Percentiles rank a stretch among this genome's conserved stretches.
These are phyloP conservation scores for Zele albiditarsus DNA, from an alignment of 2,888 invertebrate species.

Conservation along the genomic window DNA sequence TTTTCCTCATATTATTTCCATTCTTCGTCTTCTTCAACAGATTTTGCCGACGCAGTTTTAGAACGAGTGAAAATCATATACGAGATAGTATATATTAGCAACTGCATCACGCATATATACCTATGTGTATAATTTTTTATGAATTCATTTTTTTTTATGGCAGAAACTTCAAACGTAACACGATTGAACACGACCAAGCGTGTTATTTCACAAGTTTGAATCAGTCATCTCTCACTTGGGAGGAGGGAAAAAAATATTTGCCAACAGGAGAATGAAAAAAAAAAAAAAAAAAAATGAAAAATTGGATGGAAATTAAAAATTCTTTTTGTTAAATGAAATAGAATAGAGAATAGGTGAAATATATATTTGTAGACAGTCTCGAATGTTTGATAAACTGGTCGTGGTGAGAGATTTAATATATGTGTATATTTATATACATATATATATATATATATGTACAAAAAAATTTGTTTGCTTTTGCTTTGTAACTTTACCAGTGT, in stretches of 20 bases:
- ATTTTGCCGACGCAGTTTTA: conserved; percentile 36
- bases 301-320: neutral
- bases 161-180: neutral
- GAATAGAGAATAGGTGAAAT: neutral
- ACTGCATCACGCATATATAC: conserved; percentile 24
- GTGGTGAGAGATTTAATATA: neutral
- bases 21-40: conserved; percentile 43
- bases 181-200: conserved; percentile 20
- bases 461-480: conserved; percentile 37
- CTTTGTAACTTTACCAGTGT: conserved; percentile 69
- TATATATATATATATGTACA: neutral
- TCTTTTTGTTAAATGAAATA: neutral
- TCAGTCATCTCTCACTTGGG: neutral
- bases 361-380: conserved; percentile 35
- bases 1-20: conserved; percentile 36
- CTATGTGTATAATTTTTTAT: neutral
- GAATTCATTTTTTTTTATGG: conserved; percentile 7
- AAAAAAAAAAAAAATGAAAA: conserved; percentile 34
- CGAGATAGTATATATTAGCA: conserved; percentile 26
- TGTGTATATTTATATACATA: neutral
- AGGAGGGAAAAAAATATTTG: conserved; percentile 25
- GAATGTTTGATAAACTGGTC: conserved; percentile 67
- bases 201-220: conserved; percentile 14
- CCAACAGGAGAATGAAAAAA: too few species aligned
- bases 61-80: conserved; percentile 34